Conservation (phyloP, 1,140 invertebrate species). For the Telenomus remus region DNA sequence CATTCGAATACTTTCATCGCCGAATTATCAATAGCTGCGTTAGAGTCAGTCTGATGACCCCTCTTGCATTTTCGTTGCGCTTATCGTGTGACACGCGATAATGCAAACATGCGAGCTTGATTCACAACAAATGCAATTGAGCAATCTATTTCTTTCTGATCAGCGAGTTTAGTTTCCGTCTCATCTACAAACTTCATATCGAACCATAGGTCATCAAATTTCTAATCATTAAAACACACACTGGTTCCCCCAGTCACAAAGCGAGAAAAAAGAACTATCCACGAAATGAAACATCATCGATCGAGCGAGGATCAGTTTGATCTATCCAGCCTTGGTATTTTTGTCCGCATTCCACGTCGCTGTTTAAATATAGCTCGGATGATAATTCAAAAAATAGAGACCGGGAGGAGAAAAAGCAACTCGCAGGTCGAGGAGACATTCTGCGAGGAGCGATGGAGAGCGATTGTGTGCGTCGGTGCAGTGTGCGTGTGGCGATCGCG, state of each 20-base stretch:
- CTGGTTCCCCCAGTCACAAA: too few species aligned
- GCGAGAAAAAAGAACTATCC: background rate
- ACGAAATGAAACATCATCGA: too few species aligned
- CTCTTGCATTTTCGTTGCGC: conserved; percentile 46
- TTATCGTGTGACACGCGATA: conserved; percentile 36
- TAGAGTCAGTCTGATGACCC: conserved; percentile 39
- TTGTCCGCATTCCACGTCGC: conserved; percentile 24
- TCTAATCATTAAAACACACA: too few species aligned
- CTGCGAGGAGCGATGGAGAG: conserved; percentile 3
- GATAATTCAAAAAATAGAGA: conserved; percentile 41
- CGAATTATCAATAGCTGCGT: conserved; percentile 48
- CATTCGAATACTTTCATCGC: conserved; percentile 32
- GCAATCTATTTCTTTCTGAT: background rate
- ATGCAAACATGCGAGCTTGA: conserved; percentile 35
- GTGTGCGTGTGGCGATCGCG: conserved; percentile 3
- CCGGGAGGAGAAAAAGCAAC: conserved; percentile 19
- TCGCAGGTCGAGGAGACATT: conserved; percentile 38
- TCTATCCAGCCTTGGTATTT: conserved; percentile 24
- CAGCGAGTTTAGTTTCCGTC: too few species aligned
- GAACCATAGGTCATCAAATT: too few species aligned
- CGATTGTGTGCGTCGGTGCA: conserved; percentile 3
- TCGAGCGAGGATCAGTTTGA: background rate
- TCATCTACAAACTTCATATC: too few species aligned
- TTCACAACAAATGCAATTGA: conserved; percentile 33
- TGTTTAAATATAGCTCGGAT: conserved; percentile 29